Evolutionary conservation across 2,797 vertebrate genomes (phyloP).

Genomic region (Chiloscyllium punctatum): DNA sequence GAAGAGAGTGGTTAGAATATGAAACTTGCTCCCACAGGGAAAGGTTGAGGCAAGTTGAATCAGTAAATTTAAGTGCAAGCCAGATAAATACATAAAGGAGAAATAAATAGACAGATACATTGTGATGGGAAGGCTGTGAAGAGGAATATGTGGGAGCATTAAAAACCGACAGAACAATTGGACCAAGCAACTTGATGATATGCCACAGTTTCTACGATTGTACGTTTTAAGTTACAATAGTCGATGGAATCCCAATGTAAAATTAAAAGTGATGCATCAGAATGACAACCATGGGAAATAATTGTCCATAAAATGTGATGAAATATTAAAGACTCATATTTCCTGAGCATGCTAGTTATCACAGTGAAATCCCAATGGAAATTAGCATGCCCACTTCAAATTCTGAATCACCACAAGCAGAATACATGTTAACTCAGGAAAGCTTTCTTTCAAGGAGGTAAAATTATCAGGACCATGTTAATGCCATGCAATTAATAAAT

Average conservation of each 20-base stretch:
- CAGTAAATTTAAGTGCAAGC: neutral
- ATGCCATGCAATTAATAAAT: neutral
- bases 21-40: neutral
- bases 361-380: conserved; percentile 10
- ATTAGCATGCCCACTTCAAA: neutral
- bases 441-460: neutral
- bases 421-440: neutral
- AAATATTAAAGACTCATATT: conserved; percentile 30
- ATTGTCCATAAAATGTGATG: conserved; percentile 15
- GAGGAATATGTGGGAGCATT: neutral
- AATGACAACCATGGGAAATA: conserved; percentile 10
- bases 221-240: neutral
- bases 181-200: neutral
- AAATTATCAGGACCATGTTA: neutral
- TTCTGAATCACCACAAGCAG: neutral
- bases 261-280: conserved; percentile 28
- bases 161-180: neutral
- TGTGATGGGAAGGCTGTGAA: neutral
- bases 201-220: neutral
- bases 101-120: neutral
- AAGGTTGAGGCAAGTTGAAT: neutral
- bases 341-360: conserved; percentile 9
- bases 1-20: neutral
- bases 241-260: neutral
- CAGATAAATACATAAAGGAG: neutral